These are phyloP conservation scores for Chrysemys picta DNA, from an alignment of 2,113 vertebrate species.

Conservation along the genomic window DNA sequence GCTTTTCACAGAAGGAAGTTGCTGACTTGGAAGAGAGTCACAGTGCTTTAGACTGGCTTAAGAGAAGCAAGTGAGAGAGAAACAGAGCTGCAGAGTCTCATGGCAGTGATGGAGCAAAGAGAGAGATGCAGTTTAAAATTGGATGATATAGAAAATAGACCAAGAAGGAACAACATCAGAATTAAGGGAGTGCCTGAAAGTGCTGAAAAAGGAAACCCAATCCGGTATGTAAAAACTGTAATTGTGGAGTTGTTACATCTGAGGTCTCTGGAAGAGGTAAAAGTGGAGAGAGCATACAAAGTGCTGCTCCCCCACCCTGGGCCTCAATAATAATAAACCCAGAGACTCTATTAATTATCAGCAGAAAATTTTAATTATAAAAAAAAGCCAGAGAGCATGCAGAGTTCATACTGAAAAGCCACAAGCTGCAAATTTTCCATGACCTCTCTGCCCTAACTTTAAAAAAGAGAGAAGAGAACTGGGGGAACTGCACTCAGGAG, in stretches of 20 bases:
- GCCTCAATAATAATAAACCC: neutral
- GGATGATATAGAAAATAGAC: neutral
- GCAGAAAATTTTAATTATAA: neutral
- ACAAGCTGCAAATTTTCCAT: neutral
- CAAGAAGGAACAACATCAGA: neutral
- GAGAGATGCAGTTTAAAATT: neutral
- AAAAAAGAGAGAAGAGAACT: neutral
- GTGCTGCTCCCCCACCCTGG: neutral
- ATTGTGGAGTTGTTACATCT: neutral
- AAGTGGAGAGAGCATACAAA: neutral
- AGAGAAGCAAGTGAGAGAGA: neutral
- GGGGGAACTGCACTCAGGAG: neutral
- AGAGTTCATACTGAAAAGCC: neutral
- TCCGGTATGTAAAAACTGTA: neutral
- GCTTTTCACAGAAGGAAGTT: neutral
- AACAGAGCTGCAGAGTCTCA: neutral
- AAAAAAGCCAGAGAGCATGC: neutral
- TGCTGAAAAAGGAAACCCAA: neutral
- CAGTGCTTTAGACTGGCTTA: neutral
- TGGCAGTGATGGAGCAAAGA: neutral
- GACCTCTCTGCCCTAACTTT: neutral
- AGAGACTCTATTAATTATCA: neutral
- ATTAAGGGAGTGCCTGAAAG: neutral
- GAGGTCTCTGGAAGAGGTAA: neutral
- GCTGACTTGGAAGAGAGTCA: neutral